Conservation (phyloP, 2,888 invertebrate genomes). For the Drosophila mayaguana region DNA sequence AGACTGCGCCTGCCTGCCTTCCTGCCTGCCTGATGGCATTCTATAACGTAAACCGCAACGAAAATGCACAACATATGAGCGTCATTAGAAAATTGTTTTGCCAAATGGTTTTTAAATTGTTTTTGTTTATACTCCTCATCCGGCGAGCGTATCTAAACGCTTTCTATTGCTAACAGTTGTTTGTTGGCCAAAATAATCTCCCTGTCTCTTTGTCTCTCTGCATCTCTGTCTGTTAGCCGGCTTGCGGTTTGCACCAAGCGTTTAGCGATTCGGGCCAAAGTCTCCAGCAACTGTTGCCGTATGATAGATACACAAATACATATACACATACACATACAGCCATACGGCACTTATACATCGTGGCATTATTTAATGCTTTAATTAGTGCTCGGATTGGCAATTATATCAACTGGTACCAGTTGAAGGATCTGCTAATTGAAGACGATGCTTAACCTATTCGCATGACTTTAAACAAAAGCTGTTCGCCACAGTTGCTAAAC, state of each 20-base stretch:
- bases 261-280: constrained; percentile 59
- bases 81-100: constrained; percentile 82
- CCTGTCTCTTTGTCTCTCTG: background rate
- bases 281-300: constrained; percentile 67
- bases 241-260: constrained; percentile 56
- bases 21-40: constrained; percentile 23
- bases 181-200: constrained; percentile 65
- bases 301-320: background rate
- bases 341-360: constrained; percentile 20
- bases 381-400: constrained; percentile 51
- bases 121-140: constrained; percentile 70
- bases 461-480: constrained; percentile 38
- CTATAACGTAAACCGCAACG: constrained; percentile 73
- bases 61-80: constrained; percentile 73
- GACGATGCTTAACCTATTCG: constrained; percentile 44
- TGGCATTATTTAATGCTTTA: constrained; percentile 65
- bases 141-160: constrained; percentile 60
- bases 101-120: constrained; percentile 82
- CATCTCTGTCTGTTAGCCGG: constrained; percentile 9
- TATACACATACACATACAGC: background rate
- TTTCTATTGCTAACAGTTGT: constrained; percentile 73
- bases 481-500: constrained; percentile 52
- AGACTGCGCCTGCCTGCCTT: constrained; percentile 7
- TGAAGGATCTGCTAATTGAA: constrained; percentile 71
- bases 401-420: constrained; percentile 71